These are phyloP conservation scores for Calliphora vicina DNA, from an alignment of 1,140 invertebrate species.

Conservation along the genomic window DNA sequence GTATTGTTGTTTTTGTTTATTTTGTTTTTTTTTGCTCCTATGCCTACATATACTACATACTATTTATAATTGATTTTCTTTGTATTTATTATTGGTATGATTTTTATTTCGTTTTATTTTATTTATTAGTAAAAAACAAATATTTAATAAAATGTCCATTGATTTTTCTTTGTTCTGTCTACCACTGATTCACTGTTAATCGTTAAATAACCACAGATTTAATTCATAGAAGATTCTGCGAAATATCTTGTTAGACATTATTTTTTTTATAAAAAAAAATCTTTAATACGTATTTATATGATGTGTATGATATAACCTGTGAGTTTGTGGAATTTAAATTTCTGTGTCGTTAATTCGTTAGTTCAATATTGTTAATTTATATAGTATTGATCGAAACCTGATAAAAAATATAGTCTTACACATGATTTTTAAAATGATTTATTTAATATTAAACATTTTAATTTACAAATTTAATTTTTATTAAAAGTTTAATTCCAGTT, in stretches of 20 bases:
- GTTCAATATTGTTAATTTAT: too few relatives aligned
- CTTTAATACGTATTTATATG: too few relatives aligned
- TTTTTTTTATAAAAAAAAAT: too few relatives aligned
- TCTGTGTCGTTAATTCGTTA: too few relatives aligned
- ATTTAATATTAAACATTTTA: too few relatives aligned
- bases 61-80: neutral
- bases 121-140: conserved; percentile 33
- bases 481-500: too few relatives aligned
- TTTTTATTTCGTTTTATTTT: conserved; percentile 10
- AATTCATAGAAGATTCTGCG: neutral
- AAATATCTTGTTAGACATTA: neutral
- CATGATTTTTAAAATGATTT: too few relatives aligned
- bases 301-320: too few relatives aligned
- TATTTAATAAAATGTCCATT: conserved; percentile 22
- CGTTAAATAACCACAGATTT: neutral
- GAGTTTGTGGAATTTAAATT: too few relatives aligned
- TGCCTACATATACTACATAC: neutral
- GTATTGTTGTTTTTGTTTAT: neutral
- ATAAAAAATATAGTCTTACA: too few relatives aligned
- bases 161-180: conserved; percentile 22
- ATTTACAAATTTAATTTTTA: too few relatives aligned
- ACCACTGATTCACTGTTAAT: neutral
- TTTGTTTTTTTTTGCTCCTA: neutral
- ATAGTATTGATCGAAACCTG: too few relatives aligned
- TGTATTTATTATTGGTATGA: neutral